These are phyloP conservation scores for Tipula unca DNA, from an alignment of 2,888 invertebrate genomes.

Conservation along the genomic window DNA sequence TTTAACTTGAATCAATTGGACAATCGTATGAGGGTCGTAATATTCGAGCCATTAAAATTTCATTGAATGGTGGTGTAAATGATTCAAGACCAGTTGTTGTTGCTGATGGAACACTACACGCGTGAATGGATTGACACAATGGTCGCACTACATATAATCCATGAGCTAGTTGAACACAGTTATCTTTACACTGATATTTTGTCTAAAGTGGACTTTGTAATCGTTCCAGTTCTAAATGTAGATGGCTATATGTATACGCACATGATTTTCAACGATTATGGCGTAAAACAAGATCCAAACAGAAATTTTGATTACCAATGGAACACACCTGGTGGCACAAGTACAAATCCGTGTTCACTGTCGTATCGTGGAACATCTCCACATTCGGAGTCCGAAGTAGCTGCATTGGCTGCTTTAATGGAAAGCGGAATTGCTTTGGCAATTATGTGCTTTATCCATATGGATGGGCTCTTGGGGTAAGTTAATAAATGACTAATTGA, in stretches of 20 bases:
- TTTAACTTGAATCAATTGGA: constrained; percentile 49
- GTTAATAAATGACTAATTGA: not conserved
- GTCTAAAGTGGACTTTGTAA: constrained; percentile 53
- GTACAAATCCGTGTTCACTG: constrained; percentile 44
- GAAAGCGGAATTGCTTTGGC: constrained; percentile 57
- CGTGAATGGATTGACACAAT: constrained; percentile 60
- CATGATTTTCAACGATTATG: constrained; percentile 47
- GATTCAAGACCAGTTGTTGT: constrained; percentile 34
- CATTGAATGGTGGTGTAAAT: constrained; percentile 28
- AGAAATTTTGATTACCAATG: constrained; percentile 65
- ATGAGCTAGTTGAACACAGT: constrained; percentile 47
- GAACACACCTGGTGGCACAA: constrained; percentile 38
- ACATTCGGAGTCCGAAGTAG: constrained; percentile 60
- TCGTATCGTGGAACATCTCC: constrained; percentile 51
- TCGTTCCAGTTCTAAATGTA: constrained; percentile 57
- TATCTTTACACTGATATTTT: constrained; percentile 43
- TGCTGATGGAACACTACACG: constrained; percentile 52
- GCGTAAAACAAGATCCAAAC: constrained; percentile 65
- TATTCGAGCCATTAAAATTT: constrained; percentile 54
- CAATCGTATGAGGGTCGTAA: constrained; percentile 49
- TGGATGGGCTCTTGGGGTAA: constrained; percentile 44
- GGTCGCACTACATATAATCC: constrained; percentile 49
- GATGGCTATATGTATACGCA: constrained; percentile 62
- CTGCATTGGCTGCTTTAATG: constrained; percentile 50
- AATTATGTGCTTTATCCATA: constrained; percentile 59